Base-by-base conservation (phyloP, 2,113 vertebrate species). In the Asarcornis scutulata region DNA sequence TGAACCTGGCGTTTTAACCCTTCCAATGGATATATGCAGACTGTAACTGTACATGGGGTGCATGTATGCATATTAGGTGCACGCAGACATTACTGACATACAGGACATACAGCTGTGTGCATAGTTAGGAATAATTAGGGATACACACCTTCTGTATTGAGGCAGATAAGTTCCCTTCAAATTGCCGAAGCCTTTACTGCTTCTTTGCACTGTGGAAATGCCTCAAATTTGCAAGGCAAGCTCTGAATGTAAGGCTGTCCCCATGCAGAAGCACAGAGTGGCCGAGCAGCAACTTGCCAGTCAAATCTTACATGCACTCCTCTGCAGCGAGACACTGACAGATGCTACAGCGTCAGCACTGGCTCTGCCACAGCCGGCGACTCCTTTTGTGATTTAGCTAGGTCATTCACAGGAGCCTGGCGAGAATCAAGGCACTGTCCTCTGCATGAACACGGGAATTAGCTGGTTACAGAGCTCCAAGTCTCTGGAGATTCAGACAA, bases 281-380 rank as follows among this genome's bases (percentile, higher is more conserved):
- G 46, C 42, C 3, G 40, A 46, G 84, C 38, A 71, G 67, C 23
- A 2, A 17, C 58, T 59, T 72, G 14, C 44, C 20, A 8, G 8
- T 25, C 15, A 3, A 3, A 13, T 15, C n/a, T 4, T 3, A 32
- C 12, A 2, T 0, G 22, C n/a, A 3, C 40, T 55, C 2, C 0
- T 3, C 6, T 2, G 36, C 66, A 22, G 6, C 4, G 17, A 11
- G 66, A 56, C 58, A 6, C 75, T 1, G 42, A 32, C 42, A 88
- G 86, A 72, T 34, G 58, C 71, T 55, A 25, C 27, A 0, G 56
- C 21, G 2, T 27, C 16, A 32, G 44, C 29, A 6, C 27, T 3
- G 4, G 64, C 69, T 34, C 46, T 0, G 5, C 27, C 53, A 15
- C 64, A 16, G 58, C 17, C 5, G 0, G 63, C 12, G 3, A 76